These are phyloP conservation scores for Heliconius eleuchia DNA, from an alignment of 1,140 invertebrate genomes.

Conservation along the genomic window DNA sequence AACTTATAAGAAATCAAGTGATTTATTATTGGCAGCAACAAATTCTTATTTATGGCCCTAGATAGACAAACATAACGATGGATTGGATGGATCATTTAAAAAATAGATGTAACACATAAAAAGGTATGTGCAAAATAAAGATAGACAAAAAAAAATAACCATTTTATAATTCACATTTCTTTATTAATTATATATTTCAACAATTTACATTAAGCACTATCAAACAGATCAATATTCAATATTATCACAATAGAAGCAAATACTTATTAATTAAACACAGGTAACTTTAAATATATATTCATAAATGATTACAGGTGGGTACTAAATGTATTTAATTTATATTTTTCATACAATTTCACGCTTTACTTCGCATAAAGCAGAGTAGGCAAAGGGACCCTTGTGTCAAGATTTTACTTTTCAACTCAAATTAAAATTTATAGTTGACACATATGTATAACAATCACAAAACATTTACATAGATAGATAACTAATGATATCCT, in stretches of 20 bases:
- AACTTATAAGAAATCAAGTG: no score
- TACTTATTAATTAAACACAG: not conserved
- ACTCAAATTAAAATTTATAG: no score
- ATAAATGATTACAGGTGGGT: not conserved
- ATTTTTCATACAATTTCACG: not conserved
- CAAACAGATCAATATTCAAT: conserved; percentile 25
- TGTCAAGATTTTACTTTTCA: not conserved
- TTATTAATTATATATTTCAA: not conserved
- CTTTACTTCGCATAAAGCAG: not conserved
- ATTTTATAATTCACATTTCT: not conserved
- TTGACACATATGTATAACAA: no score
- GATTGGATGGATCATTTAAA: no score
- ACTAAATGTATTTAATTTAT: no score
- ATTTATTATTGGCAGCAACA: no score
- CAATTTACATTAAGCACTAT: not conserved
- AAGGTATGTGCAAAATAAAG: no score
- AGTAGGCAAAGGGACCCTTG: not conserved
- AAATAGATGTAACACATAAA: no score
- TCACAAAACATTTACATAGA: no score
- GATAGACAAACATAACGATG: no score
- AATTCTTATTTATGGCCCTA: no score
- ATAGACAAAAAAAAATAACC: not conserved
- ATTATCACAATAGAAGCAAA: conserved; percentile 18
- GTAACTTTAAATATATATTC: conserved; percentile 1
- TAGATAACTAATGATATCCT: no score